phyloP scores from a whole-genome alignment of 2,888 invertebrate species.

The Chymomyza caudatula region DNA sequence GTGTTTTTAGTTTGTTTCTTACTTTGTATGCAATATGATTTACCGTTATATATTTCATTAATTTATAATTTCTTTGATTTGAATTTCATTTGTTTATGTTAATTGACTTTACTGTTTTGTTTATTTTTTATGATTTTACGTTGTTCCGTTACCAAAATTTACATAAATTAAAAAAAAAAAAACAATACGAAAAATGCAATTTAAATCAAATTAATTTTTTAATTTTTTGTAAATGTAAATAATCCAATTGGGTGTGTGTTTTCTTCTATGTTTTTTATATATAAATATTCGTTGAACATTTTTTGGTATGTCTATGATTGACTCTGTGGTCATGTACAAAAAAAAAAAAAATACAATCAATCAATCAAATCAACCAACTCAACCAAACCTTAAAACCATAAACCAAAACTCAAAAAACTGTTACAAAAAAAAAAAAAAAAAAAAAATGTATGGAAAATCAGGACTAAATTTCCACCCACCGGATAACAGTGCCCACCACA shows the following conservation, averaged over 20 bases:
- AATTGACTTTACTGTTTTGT: constrained; percentile 29
- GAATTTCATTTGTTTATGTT: constrained; percentile 24
- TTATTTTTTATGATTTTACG: constrained; percentile 35
- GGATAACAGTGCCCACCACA: constrained; percentile 77
- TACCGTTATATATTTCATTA: no score
- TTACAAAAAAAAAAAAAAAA: constrained; percentile 60
- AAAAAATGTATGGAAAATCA: constrained; percentile 73
- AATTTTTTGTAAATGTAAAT: constrained; percentile 78
- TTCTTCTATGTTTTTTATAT: constrained; percentile 78
- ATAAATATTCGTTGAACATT: constrained; percentile 78
- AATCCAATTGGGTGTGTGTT: constrained; percentile 79
- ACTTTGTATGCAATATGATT: neutral
- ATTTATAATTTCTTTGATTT: constrained; percentile 8
- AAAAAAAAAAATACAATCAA: constrained; percentile 49
- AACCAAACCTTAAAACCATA: constrained; percentile 70
- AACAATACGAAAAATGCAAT: constrained; percentile 32
- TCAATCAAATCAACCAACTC: constrained; percentile 59
- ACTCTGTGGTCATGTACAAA: constrained; percentile 78
- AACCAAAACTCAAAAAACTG: constrained; percentile 67
- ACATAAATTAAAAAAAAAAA: constrained; percentile 47
- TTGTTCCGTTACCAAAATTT: constrained; percentile 67
- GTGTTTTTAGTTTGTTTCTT: neutral
- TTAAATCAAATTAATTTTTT: constrained; percentile 62
- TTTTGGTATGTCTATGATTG: constrained; percentile 78
- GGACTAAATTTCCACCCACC: constrained; percentile 79